Evolutionary conservation across 2,797 vertebrate genomes (phyloP).

Genomic region (Columba guinea): DNA sequence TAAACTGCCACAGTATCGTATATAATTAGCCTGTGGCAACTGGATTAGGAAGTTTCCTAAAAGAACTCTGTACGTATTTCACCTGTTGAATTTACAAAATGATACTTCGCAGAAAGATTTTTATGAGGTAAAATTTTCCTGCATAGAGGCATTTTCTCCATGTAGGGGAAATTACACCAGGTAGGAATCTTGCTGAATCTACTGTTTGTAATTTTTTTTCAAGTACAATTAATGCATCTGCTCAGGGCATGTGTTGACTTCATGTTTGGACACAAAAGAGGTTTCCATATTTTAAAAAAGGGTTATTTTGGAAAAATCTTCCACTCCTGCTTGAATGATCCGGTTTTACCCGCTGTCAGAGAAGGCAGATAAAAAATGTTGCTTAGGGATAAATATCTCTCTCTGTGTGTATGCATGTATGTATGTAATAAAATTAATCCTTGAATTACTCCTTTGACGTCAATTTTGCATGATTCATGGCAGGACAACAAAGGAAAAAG

Average conservation of each 20-base stretch:
- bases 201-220: neutral
- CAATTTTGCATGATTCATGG: neutral
- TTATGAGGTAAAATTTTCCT: neutral
- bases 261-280: neutral
- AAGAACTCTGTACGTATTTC: neutral
- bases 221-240: neutral
- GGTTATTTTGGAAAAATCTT: neutral
- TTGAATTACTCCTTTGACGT: conserved; percentile 1
- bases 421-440: conserved; percentile 16
- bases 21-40: neutral
- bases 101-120: neutral
- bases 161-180: neutral
- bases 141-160: neutral
- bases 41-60: neutral
- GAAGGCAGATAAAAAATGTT: neutral
- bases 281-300: neutral
- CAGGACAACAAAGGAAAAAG: conserved; percentile 6
- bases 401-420: neutral
- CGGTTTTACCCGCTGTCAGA: neutral
- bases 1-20: neutral
- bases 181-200: conserved; percentile 2
- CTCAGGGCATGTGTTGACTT: neutral
- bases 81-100: fast-evolving
- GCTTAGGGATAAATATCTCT: neutral
- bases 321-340: neutral